These are phyloP conservation scores for Hyposoter didymator DNA, from an alignment of 2,888 invertebrate genomes.

Conservation along the genomic window DNA sequence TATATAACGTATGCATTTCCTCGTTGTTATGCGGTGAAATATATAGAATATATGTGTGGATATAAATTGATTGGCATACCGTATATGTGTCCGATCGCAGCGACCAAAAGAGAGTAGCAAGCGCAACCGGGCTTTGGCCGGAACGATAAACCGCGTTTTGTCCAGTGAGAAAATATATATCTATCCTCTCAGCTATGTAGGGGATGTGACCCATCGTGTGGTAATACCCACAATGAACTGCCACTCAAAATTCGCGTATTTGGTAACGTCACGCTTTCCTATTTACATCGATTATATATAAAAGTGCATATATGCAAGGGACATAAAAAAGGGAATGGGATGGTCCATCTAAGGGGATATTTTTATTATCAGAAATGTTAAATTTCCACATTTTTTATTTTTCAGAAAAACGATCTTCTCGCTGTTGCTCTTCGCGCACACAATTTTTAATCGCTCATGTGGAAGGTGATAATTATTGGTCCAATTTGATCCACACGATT, in stretches of 20 bases:
- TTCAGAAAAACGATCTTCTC: background rate
- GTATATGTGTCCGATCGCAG: constrained; percentile 31
- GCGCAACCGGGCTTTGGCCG: background rate
- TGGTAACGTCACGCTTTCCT: constrained; percentile 50
- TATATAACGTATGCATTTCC: constrained; percentile 5
- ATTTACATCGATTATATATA: constrained; percentile 19
- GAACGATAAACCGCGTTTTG: constrained; percentile 64
- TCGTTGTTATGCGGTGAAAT: constrained; percentile 26
- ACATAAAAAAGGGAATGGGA: background rate
- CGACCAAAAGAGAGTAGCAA: constrained; percentile 29
- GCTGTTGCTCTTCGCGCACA: background rate
- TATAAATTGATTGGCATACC: constrained; percentile 50
- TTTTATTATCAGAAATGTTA: background rate
- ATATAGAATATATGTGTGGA: constrained; percentile 9
- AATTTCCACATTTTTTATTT: background rate
- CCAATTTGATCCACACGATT: background rate
- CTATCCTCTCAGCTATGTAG: constrained; percentile 21
- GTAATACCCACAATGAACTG: constrained; percentile 64
- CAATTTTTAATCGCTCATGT: background rate
- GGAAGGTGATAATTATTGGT: background rate
- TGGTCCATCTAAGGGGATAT: background rate
- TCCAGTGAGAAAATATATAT: constrained; percentile 61
- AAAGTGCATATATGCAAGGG: constrained; percentile 4
- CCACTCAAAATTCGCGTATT: constrained; percentile 66
- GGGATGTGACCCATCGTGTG: constrained; percentile 23